Conservation (phyloP, 2,888 invertebrate genomes). For the Enoplolaimus lenunculus region DNA sequence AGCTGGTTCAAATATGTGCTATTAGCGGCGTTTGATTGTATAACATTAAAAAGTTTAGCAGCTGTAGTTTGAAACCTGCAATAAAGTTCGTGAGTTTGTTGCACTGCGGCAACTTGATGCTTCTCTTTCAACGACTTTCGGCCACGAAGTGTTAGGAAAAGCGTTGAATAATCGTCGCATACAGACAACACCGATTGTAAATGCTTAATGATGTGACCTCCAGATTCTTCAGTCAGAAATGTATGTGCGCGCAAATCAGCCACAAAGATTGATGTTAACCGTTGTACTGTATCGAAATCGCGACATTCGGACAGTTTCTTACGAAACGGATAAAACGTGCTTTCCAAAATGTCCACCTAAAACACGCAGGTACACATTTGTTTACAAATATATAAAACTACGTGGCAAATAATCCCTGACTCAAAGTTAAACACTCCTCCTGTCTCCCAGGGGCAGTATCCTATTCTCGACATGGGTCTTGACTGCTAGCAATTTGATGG, state of each 20-base stretch:
- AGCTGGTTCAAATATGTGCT: background rate
- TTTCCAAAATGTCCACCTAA: slow-evolving; percentile 6
- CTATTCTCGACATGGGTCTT: too few species aligned
- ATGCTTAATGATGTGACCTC: too few species aligned
- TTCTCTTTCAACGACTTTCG: background rate
- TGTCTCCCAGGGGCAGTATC: too few species aligned
- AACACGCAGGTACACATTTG: too few species aligned
- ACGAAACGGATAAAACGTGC: background rate
- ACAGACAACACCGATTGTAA: background rate
- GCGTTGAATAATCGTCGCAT: background rate
- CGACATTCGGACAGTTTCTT: background rate
- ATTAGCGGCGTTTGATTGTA: background rate
- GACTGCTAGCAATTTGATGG: too few species aligned
- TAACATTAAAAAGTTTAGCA: background rate
- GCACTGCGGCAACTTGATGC: background rate
- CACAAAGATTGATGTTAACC: background rate
- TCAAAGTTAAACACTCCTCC: too few species aligned
- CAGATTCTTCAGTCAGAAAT: too few species aligned
- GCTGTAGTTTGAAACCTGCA: background rate
- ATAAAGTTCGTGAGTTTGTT: background rate
- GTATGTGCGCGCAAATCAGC: background rate
- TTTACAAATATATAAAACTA: too few species aligned
- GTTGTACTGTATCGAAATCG: background rate
- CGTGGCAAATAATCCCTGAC: too few species aligned
- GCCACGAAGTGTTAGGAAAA: background rate